Conservation (phyloP, 1,140 invertebrate genomes). For the Brachionus sp. region DNA sequence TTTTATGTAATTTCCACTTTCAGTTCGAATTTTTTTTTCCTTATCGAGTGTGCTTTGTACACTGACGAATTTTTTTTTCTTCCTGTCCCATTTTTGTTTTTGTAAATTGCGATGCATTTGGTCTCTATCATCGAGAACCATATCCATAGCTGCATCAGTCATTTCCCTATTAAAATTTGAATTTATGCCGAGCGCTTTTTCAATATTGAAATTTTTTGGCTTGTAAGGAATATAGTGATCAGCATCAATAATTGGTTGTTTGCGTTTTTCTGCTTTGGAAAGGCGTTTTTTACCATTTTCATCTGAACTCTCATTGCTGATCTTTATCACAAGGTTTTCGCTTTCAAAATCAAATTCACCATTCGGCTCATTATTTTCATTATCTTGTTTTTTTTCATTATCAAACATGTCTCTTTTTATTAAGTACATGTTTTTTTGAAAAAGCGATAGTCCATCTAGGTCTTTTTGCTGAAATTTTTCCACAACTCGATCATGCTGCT, state of each 20-base stretch:
- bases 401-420: slow-evolving; percentile 3
- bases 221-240: slow-evolving; percentile 34
- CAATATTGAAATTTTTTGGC: slow-evolving; percentile 35
- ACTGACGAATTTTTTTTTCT: slow-evolving; percentile 45
- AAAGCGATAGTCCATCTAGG: not conserved
- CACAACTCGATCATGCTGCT: not conserved
- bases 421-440: slow-evolving; percentile 36
- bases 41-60: not conserved
- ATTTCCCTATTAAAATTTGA: slow-evolving; percentile 33
- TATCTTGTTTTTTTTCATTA: not conserved
- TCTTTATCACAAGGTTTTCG: slow-evolving; percentile 10
- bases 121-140: slow-evolving; percentile 16
- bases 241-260: not conserved
- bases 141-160: not conserved
- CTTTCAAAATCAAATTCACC: slow-evolving; percentile 17
- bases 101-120: slow-evolving; percentile 20
- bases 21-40: slow-evolving; percentile 41
- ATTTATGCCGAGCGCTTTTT: slow-evolving; percentile 33
- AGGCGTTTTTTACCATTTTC: not conserved
- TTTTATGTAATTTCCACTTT: slow-evolving; percentile 44
- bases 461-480: slow-evolving; percentile 41
- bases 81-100: slow-evolving; percentile 45
- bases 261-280: slow-evolving; percentile 18
- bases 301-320: not conserved
- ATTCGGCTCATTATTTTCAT: not conserved